Percentiles rank a stretch among this genome's conserved stretches.
These are phyloP conservation scores for Scaptomyza cyrtandrae DNA, from an alignment of 2,888 invertebrate species.

Conservation along the genomic window DNA sequence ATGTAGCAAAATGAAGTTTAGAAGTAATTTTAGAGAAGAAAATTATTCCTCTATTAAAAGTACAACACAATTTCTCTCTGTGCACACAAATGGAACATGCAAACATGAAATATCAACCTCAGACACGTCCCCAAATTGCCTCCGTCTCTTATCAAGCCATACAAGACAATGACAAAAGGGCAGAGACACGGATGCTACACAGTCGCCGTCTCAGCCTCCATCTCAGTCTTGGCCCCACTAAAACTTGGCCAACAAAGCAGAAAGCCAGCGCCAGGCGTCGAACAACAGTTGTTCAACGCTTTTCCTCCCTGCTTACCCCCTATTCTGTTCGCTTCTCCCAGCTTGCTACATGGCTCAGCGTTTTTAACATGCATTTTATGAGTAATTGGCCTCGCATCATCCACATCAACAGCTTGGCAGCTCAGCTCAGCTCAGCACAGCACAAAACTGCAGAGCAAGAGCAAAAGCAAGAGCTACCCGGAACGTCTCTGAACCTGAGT, in stretches of 20 bases:
- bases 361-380: constrained; percentile 79
- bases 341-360: constrained; percentile 42
- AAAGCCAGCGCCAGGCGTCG: constrained; percentile 64
- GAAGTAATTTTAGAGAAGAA: too few relatives aligned
- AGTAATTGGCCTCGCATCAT: constrained; percentile 77
- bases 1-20: too few relatives aligned
- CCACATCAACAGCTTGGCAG: constrained; percentile 59
- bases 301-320: not conserved
- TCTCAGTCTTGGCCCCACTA: constrained; percentile 16
- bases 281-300: constrained; percentile 72
- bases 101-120: constrained; percentile 71
- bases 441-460: not conserved
- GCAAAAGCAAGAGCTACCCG: constrained; percentile 32
- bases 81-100: constrained; percentile 57
- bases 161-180: constrained; percentile 82
- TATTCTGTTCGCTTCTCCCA: not conserved
- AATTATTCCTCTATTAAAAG: too few relatives aligned
- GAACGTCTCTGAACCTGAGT: constrained; percentile 52
- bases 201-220: constrained; percentile 1
- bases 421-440: constrained; percentile 1
- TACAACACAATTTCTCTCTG: constrained; percentile 2
- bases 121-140: constrained; percentile 72
- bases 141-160: constrained; percentile 70
- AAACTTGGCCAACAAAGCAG: constrained; percentile 39
- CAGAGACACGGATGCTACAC: constrained; percentile 56